A percentile compares a stretch with the other conserved stretches of the same genome.
Evolutionary conservation across 2,797 vertebrate species (phyloP).

Genomic region (Muscicapa comitata): DNA sequence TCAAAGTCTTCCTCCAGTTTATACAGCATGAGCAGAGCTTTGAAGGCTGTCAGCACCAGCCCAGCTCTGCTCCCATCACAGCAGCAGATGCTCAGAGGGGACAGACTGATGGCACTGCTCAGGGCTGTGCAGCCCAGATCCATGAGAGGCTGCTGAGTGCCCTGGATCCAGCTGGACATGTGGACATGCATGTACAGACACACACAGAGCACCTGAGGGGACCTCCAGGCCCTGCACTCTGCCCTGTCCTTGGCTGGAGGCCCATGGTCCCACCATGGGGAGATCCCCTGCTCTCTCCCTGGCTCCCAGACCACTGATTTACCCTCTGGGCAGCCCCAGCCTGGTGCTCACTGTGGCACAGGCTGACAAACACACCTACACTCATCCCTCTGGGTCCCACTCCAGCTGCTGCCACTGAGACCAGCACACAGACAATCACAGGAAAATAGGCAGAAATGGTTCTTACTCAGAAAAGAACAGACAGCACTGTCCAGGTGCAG

Average conservation of each 20-base stretch:
- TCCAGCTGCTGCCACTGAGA: neutral
- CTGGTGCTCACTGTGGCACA: neutral
- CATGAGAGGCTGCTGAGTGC: neutral
- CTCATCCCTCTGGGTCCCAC: accelerated
- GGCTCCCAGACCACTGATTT: neutral
- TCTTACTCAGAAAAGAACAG: neutral
- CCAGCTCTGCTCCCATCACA: neutral
- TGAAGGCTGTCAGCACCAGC: neutral
- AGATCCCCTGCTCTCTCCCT: neutral
- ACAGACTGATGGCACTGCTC: neutral
- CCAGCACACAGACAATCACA: accelerated
- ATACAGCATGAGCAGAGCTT: neutral
- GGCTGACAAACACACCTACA: neutral
- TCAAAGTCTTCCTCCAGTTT: neutral
- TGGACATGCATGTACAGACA: accelerated
- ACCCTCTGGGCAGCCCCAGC: neutral
- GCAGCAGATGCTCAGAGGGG: accelerated
- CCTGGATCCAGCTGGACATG: neutral
- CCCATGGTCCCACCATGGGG: neutral
- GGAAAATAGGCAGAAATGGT: neutral
- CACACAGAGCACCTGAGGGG: accelerated
- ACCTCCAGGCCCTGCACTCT: neutral
- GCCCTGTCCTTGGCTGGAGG: neutral
- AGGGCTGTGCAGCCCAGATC: neutral
- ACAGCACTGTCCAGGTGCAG: accelerated